A percentile compares a stretch with the other conserved stretches of the same genome.
Evolutionary conservation across 1,140 invertebrate genomes (phyloP).

Genomic region (Eufriesea mexicana): DNA sequence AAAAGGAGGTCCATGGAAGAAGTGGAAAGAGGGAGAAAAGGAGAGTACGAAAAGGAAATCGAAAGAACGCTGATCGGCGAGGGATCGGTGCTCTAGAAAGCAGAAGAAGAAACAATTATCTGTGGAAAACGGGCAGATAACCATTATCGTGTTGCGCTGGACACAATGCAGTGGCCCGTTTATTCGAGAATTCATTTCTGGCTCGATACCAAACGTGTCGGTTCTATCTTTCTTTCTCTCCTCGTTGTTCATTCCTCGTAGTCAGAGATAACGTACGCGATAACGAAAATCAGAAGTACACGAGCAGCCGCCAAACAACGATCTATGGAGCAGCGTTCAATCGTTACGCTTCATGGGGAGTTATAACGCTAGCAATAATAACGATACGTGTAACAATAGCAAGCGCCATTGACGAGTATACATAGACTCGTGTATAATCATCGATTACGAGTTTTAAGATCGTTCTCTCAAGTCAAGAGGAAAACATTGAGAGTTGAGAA

Average conservation of each 20-base stretch:
- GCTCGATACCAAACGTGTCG: slow-evolving; percentile 32
- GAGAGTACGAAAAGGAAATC: background rate
- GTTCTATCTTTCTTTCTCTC: background rate
- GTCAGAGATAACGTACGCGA: background rate
- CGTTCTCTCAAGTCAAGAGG: too few relatives aligned
- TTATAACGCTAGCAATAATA: background rate
- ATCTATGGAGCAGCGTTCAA: background rate
- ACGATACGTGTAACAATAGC: background rate
- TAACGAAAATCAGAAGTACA: background rate
- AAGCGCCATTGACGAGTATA: background rate
- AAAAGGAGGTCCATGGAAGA: background rate
- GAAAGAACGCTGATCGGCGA: background rate
- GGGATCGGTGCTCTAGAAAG: slow-evolving; percentile 8
- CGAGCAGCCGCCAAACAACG: background rate
- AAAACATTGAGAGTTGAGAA: too few relatives aligned
- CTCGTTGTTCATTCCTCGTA: background rate
- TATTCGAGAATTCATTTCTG: slow-evolving; percentile 39
- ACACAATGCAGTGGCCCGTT: slow-evolving; percentile 35
- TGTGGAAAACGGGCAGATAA: slow-evolving; percentile 7
- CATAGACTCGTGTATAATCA: background rate
- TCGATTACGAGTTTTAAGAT: background rate
- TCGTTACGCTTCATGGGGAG: background rate
- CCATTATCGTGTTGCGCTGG: slow-evolving; percentile 27
- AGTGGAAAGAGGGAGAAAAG: background rate
- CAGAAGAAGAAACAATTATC: slow-evolving; percentile 34